Evolutionary conservation across 2,113 vertebrate genomes (phyloP).

Genomic region (Microcebus murinus): DNA sequence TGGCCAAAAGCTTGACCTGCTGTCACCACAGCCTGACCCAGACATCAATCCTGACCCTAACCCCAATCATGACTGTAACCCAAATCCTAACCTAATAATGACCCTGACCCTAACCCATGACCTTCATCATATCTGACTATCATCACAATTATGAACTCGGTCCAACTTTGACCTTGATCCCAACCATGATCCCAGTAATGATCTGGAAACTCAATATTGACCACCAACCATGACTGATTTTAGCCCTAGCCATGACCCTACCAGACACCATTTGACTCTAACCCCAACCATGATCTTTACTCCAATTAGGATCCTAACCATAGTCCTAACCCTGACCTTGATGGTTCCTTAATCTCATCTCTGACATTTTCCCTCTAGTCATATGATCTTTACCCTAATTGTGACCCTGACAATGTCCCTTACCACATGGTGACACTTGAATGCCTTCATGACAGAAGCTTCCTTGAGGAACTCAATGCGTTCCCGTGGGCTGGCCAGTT

Average conservation of each 20-base stretch:
- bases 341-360: neutral
- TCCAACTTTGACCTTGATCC: neutral
- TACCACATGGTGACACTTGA: conserved; percentile 90
- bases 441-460: conserved; percentile 91
- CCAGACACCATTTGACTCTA: neutral
- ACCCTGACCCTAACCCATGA: neutral
- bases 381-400: neutral
- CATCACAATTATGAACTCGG: neutral
- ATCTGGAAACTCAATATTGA: neutral
- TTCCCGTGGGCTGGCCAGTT: conserved; percentile 86
- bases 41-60: neutral
- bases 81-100: conserved; percentile 8
- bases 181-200: neutral
- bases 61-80: neutral
- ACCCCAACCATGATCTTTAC: neutral
- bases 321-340: neutral
- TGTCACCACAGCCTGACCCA: neutral
- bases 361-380: neutral
- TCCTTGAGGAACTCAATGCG: conserved; percentile 90
- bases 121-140: neutral
- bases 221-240: neutral
- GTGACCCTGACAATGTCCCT: conserved; percentile 27
- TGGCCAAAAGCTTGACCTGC: neutral
- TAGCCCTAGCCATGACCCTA: neutral
- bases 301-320: neutral